Percentiles rank a stretch among this genome's conserved stretches.
These are phyloP conservation scores for Otus sunia DNA, from an alignment of 2,113 vertebrate genomes.

Conservation along the genomic window DNA sequence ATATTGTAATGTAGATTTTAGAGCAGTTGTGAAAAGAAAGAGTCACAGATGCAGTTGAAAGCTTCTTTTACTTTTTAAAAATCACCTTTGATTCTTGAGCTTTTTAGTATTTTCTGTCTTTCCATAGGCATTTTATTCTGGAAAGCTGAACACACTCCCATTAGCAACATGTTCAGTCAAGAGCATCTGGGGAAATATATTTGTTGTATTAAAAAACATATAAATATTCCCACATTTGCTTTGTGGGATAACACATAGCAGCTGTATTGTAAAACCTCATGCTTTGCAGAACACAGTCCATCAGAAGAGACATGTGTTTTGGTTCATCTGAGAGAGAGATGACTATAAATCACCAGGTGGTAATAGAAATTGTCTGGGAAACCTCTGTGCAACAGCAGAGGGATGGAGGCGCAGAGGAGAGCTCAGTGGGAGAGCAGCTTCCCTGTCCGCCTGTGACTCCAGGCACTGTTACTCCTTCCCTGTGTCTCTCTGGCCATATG, in stretches of 20 bases:
- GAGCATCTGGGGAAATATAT: conserved; percentile 22
- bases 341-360: conserved; percentile 32
- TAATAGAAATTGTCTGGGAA: conserved; percentile 35
- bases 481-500: not conserved
- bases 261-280: conserved; percentile 22
- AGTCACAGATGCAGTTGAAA: not conserved
- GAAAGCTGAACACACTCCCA: not conserved
- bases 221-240: conserved; percentile 29
- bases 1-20: not conserved
- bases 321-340: conserved; percentile 34
- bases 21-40: not conserved
- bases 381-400: not conserved
- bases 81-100: not conserved
- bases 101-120: not conserved
- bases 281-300: conserved; percentile 45
- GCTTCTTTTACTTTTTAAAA: not conserved
- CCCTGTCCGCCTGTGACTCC: not conserved
- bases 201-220: not conserved
- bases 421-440: not conserved
- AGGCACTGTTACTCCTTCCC: not conserved
- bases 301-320: conserved; percentile 18
- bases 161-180: conserved; percentile 10
- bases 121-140: conserved; percentile 1
- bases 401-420: not conserved
- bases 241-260: not conserved